Evolutionary conservation across 2,113 vertebrate genomes (phyloP).

Genomic region (Phainopepla nitens): DNA sequence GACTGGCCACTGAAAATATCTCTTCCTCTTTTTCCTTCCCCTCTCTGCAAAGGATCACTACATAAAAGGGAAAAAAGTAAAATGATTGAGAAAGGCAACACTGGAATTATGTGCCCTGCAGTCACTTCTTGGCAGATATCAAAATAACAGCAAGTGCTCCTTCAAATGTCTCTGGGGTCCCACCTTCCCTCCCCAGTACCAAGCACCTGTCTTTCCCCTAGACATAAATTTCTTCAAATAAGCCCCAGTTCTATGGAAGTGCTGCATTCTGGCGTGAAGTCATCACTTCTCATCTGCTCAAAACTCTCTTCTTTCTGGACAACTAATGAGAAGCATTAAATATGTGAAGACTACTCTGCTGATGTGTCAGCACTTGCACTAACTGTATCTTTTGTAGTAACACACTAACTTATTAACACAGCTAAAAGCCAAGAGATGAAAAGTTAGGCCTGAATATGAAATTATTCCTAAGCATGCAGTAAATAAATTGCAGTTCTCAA

Average conservation of each 20-base stretch:
- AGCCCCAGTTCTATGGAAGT: neutral
- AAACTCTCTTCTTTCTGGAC: neutral
- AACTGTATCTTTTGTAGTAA: neutral
- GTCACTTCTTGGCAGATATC: neutral
- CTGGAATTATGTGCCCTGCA: neutral
- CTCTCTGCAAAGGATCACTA: neutral
- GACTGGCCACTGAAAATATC: neutral
- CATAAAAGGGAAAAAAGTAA: neutral
- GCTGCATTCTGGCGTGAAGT: neutral
- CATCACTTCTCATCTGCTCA: neutral
- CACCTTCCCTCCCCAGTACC: neutral
- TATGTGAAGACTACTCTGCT: neutral
- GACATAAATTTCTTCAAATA: neutral
- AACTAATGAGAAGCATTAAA: neutral
- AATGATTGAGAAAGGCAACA: neutral
- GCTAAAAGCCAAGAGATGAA: neutral
- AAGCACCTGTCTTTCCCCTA: neutral
- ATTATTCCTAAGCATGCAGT: neutral
- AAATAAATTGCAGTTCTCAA: neutral
- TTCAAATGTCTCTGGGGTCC: neutral
- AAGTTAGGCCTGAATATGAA: neutral
- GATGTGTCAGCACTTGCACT: neutral
- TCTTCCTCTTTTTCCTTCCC: neutral
- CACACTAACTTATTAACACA: neutral
- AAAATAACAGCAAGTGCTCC: neutral